A percentile compares a stretch with the other conserved stretches of the same genome.
phyloP scores from a whole-genome alignment of 1,140 invertebrate species.

The Holotrichia oblita region DNA sequence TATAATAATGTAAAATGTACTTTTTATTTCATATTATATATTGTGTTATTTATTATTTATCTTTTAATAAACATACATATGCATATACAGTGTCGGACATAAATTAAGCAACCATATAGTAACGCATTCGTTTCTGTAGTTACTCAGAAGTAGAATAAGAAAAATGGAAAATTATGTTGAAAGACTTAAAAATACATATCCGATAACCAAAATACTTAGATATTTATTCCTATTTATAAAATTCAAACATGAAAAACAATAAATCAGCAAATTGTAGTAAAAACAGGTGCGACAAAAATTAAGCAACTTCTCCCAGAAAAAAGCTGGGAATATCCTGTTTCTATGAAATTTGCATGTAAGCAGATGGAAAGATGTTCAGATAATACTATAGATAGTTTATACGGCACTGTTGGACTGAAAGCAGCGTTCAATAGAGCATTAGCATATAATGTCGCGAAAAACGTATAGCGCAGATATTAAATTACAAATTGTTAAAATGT shows the following conservation, averaged over 20 bases:
- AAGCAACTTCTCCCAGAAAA: constrained; percentile 11
- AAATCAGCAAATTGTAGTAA: neutral
- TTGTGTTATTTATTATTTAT: too few species aligned
- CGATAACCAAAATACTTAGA: neutral
- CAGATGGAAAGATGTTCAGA: neutral
- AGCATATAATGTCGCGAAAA: neutral
- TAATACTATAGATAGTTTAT: neutral
- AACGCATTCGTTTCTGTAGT: neutral
- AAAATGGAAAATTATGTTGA: too few species aligned
- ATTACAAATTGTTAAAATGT: constrained; percentile 36
- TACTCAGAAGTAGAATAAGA: neutral
- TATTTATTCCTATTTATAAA: neutral
- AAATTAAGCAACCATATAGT: constrained; percentile 32
- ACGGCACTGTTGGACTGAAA: neutral
- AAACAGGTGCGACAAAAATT: neutral
- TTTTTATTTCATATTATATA: too few species aligned
- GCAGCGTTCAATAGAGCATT: constrained; percentile 8
- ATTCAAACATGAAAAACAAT: neutral
- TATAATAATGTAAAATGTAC: too few species aligned
- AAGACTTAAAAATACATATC: constrained; percentile 26
- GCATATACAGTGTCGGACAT: constrained; percentile 16
- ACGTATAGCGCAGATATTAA: constrained; percentile 26
- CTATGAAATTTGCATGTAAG: too few species aligned
- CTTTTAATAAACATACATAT: too few species aligned
- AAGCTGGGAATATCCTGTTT: constrained; percentile 9